These are phyloP conservation scores for Cinara cedri DNA, from an alignment of 2,888 invertebrate genomes.

Conservation along the genomic window DNA sequence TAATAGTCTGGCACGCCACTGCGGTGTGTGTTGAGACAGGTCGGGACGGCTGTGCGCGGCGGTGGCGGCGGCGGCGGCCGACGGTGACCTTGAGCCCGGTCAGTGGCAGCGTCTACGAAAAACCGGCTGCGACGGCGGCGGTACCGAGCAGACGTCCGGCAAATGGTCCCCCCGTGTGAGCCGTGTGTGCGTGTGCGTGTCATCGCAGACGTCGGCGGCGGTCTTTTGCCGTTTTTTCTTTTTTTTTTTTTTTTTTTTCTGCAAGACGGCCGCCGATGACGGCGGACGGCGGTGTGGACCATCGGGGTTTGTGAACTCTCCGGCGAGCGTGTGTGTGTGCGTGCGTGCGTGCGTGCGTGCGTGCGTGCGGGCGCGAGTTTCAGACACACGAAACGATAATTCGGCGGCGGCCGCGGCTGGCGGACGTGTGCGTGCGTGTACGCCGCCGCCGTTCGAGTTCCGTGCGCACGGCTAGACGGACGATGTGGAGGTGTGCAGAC, in stretches of 20 bases:
- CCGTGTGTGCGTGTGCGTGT: conserved; percentile 1
- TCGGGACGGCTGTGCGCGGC: conserved; percentile 46
- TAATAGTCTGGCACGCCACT: conserved; percentile 53
- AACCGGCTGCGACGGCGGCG: conserved; percentile 38
- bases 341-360: not conserved
- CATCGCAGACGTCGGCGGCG: conserved; percentile 47
- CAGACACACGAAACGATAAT: conserved; percentile 32
- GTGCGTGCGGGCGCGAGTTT: not conserved
- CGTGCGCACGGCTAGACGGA: not conserved
- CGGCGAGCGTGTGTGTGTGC: not conserved
- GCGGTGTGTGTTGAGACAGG: conserved; percentile 51
- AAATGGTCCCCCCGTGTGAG: conserved; percentile 16
- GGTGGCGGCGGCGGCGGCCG: conserved; percentile 45
- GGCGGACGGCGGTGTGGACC: conserved; percentile 16
- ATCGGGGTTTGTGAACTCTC: conserved; percentile 53
- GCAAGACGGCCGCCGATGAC: conserved; percentile 23
- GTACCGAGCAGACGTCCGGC: conserved; percentile 49
- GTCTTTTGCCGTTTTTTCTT: conserved; percentile 18
- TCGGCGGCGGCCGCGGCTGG: conserved; percentile 32
- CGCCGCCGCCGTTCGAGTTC: no score
- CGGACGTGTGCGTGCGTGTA: not conserved
- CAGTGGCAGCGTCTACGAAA: conserved; percentile 56
- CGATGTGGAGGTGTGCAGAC: no score
- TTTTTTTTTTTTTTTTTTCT: conserved; percentile 9
- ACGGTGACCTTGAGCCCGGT: conserved; percentile 56